Evolutionary conservation across 2,113 vertebrate species (phyloP), one percentile per base, ranked within the genome.

Genomic region (Oryzias curvinotus): DNA sequence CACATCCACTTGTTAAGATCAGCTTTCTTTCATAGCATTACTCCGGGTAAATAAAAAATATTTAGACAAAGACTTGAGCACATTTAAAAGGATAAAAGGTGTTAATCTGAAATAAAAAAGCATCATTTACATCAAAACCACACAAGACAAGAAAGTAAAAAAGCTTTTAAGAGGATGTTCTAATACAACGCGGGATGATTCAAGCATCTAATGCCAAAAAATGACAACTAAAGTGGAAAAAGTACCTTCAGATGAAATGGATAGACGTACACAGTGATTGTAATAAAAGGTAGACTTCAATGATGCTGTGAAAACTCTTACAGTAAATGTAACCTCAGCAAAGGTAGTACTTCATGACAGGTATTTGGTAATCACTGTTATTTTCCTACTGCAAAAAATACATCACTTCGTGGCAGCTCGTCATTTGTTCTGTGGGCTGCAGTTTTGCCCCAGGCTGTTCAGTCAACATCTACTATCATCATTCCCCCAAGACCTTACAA

Each of bases 361-460:
- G 45, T 44, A 41, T 78, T 16, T 36, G 7, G 45, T 68, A 77
- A 69, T 84, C 61, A 45, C 57, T 53, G 52, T 75, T 71, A 81
- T 74, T 82, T 80, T 62, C 62, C 57, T 14, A 7, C 66, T 55
- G 65, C 43, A 80, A 75, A 68, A 75, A 66, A 14, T 44, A 57
- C 55, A 57, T 60, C 59, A 60, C 52, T 75, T 81, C 47, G 59
- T 57, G 77, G 74, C 69, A 68, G 77, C 84, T 78, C 80, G 77
- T 77, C 75, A 79, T 82, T 81, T 68, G 69, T 70, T 77, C 46
- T 74, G 67, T n/a, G 57, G 75, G 68, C 67, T 56, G 73, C 57
- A 44, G 42, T 71, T 66, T 69, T 65, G 71, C 81, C 71, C 25
- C 42, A 48, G 69, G 83, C 62, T 74, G 61, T 78, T 82, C 68